Evolutionary conservation across 2,888 invertebrate genomes (phyloP).

Genomic region (Pyrrhia umbra): DNA sequence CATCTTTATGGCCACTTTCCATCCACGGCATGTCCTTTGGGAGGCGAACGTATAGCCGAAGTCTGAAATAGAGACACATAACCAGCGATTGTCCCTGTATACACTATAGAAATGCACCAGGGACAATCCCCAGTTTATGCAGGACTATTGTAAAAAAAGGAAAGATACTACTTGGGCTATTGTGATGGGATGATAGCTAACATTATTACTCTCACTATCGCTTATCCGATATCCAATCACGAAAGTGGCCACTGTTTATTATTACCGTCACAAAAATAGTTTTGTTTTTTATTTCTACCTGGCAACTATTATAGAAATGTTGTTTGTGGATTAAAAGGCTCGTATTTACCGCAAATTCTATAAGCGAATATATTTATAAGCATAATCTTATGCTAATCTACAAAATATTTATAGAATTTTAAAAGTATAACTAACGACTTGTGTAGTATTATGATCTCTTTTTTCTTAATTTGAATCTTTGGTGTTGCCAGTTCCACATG

Average conservation of each 20-base stretch:
- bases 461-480: constrained; percentile 24
- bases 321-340: constrained; percentile 19
- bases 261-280: background rate
- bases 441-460: constrained; percentile 44
- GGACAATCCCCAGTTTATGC: no score
- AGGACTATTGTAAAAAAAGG: no score
- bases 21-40: no score
- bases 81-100: no score
- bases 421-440: background rate
- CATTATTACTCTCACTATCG: no score
- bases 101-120: no score
- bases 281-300: constrained; percentile 12
- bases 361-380: constrained; percentile 8
- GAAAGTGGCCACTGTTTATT: no score
- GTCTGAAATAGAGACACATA: no score
- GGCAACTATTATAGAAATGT: constrained; percentile 37
- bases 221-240: no score
- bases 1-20: constrained; percentile 1
- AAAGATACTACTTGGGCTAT: no score
- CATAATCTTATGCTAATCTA: constrained; percentile 2
- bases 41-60: no score
- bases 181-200: no score
- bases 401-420: constrained; percentile 14
- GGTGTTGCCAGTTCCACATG: constrained; percentile 52
- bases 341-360: constrained; percentile 7